Base-by-base conservation (phyloP, 2,888 invertebrate genomes). In the Eugnorisma glareosa region DNA sequence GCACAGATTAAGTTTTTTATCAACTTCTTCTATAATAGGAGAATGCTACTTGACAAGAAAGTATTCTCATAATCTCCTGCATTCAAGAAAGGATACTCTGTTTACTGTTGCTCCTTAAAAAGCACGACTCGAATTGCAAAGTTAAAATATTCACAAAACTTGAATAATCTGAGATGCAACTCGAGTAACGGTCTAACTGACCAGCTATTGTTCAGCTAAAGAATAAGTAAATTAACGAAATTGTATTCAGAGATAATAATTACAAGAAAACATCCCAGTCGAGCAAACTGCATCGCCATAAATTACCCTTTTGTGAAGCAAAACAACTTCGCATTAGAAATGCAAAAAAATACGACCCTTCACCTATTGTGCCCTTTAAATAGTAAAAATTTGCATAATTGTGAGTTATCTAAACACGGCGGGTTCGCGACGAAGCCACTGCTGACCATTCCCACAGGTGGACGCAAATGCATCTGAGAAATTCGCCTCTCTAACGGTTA, bases 361-460 rank as follows among this genome's bases (percentile, higher is more conserved):
- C 74, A 71, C 73, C 87, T 86, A 87, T 85, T 79, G 83, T 85
- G 81, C 81, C 86, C 84, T 81, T 70, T 81, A 76, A 91, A 88
- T 90, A 86, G 75, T 83, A 63, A 79, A 77, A 84, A 94, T 94
- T 90, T 93, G 92, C 94, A 95, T 95, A 95, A 94, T 93, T 91
- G 89, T 94, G 92, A 93, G 93, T 96, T 94, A 95, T 92, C 91
- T 90, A 89, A 89, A 88, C 82, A 90, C 91, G 87, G 79, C 84
- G 84, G 82, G 88, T 82, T 90, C 93, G 94, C 94, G 70, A 94
- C 93, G 94, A 94, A 91, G 79, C 90, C 82, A 77, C 89, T 86
- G 90, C 92, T 86, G 88, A 88, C 91, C 88, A 88, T 95, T 95
- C 94, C 90, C 95, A 94, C 91, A 95, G 94, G 95, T 95, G 92